Evolutionary conservation across 2,888 invertebrate genomes (phyloP).

Genomic region (Thyatira batis): DNA sequence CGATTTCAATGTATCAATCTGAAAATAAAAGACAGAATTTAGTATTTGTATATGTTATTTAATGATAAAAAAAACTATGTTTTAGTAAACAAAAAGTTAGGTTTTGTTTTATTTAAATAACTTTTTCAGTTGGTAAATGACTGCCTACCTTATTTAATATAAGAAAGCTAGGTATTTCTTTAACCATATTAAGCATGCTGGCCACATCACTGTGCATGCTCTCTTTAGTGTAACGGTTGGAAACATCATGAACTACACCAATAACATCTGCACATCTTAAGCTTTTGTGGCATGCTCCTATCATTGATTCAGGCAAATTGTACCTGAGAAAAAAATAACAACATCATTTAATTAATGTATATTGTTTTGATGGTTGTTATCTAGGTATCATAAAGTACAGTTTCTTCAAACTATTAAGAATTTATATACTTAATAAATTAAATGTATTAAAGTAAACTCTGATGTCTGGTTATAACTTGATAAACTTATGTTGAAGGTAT

Average conservation of each 20-base stretch:
- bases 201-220: conserved; percentile 87
- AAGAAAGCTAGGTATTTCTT: conserved; percentile 85
- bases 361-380: too few species aligned
- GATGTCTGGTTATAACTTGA: too few species aligned
- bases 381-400: too few species aligned
- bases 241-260: conserved; percentile 93
- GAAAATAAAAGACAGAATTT: conserved; percentile 22
- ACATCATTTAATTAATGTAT: too few species aligned
- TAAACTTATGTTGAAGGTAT: too few species aligned
- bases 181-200: conserved; percentile 84
- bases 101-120: conserved; percentile 4
- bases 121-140: background rate
- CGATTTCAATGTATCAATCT: conserved; percentile 88
- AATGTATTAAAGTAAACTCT: too few species aligned
- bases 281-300: conserved; percentile 80
- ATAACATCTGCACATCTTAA: conserved; percentile 89
- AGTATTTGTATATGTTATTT: background rate
- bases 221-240: conserved; percentile 86
- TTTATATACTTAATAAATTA: too few species aligned
- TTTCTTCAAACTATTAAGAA: too few species aligned
- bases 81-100: too few species aligned
- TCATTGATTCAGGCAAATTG: conserved; percentile 69
- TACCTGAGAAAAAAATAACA: conserved; percentile 45
- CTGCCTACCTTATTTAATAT: conserved; percentile 94
- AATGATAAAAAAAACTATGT: too few species aligned